Conservation (phyloP, 2,797 vertebrate species). For the Novumbra hubbsi region DNA sequence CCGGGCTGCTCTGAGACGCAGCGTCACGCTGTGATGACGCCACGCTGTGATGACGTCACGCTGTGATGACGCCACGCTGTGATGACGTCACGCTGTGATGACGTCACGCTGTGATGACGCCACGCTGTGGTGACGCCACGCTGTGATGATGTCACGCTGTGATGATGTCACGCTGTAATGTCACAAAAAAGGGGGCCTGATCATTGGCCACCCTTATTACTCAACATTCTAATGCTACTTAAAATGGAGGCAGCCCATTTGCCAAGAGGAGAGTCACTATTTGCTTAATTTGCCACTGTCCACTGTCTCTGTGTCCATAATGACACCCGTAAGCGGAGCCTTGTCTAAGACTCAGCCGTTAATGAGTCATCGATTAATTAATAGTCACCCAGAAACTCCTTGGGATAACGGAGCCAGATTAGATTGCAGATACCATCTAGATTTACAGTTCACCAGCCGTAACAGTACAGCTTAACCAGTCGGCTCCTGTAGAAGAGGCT, state of each 20-base stretch:
- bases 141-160: neutral
- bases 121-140: neutral
- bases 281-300: constrained; percentile 35
- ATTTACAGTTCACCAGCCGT: too few relatives aligned
- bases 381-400: too few relatives aligned
- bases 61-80: too few relatives aligned
- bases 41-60: too few relatives aligned
- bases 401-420: neutral
- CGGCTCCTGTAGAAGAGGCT: constrained; percentile 7
- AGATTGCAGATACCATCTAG: too few relatives aligned
- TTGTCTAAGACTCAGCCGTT: constrained; percentile 17
- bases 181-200: constrained; percentile 9
- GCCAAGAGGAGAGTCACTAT: constrained; percentile 44
- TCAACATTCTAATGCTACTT: constrained; percentile 45
- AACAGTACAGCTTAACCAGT: neutral
- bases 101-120: neutral
- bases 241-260: constrained; percentile 31
- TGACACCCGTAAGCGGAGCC: constrained; percentile 28
- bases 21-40: neutral
- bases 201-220: constrained; percentile 4
- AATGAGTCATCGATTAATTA: constrained; percentile 5
- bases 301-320: constrained; percentile 42
- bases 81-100: neutral
- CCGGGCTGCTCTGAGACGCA: neutral
- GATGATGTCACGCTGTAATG: neutral